Base-by-base conservation (phyloP, 2,888 invertebrate genomes). In the Lissocephala sabroskyi region DNA sequence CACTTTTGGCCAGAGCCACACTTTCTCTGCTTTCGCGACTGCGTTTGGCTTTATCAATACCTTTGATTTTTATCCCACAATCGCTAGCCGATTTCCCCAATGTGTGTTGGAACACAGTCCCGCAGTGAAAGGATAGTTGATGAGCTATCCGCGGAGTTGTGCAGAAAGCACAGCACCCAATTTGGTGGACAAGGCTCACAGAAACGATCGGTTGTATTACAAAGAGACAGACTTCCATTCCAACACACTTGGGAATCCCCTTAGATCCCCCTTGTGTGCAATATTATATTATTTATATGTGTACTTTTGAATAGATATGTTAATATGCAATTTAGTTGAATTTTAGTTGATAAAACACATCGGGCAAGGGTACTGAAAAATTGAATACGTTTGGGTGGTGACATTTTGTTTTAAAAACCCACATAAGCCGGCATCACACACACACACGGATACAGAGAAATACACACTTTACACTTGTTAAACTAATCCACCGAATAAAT, bases 401-500 rank as follows among this genome's bases (percentile, higher is more conserved):
- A 46, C 26, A 49, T 35, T 35, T 16, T 7, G 23, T 5, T 35
- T 52, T n/a, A 55, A n/a, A 49, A 17, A 49, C 39, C 42, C 41
- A 44, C 23, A n/a, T n/a, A n/a, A n/a, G n/a, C n/a, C n/a, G n/a
- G n/a, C n/a, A n/a, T 46, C 36, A 47, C 17, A 45, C 28, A 37
- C 45, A 40, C 19, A 23, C 33, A 17, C 13, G 11, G 26, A 42
- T 40, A 29, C 39, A 46, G 29, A 39, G 28, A 50, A 18, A 46
- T 17, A 32, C 19, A 52, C 42, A 56, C 39, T 59, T 56, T 54
- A 63, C 71, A 77, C 78, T 70, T 70, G 75, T 77, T 77, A 74
- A 77, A 66, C 74, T 64, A 70, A 74, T 77, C 71, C 75, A 77
- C 75, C 74, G 77, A 70, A 77, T 65, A 56, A 64, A 62, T 59